Evolutionary conservation across 1,140 invertebrate genomes (phyloP).

Genomic region (Panagrolaimus sp.): DNA sequence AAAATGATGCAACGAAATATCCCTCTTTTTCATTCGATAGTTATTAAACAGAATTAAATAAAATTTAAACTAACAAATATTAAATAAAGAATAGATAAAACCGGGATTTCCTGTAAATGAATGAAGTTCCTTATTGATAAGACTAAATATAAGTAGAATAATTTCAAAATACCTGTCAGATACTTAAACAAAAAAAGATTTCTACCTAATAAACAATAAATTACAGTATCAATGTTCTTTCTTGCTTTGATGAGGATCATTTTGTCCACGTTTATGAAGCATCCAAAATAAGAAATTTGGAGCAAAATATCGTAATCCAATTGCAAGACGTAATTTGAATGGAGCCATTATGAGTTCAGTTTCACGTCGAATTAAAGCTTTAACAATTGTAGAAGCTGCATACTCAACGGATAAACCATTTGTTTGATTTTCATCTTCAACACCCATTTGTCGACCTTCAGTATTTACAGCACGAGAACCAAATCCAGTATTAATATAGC

Average conservation of each 20-base stretch:
- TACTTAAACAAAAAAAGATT: too few relatives aligned
- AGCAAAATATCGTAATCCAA: conserved; percentile 4
- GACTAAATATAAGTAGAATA: too few relatives aligned
- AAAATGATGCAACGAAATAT: too few relatives aligned
- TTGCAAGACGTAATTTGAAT: neutral
- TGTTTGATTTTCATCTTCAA: conserved; percentile 42
- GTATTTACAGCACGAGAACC: conserved; percentile 32
- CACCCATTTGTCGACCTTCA: conserved; percentile 28
- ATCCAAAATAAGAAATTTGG: conserved; percentile 16
- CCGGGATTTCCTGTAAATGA: too few relatives aligned
- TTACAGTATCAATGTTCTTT: too few relatives aligned
- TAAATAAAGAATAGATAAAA: too few relatives aligned
- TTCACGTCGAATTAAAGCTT: neutral
- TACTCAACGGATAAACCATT: conserved; percentile 20
- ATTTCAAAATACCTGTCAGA: too few relatives aligned
- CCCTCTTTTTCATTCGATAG: too few relatives aligned
- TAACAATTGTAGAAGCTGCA: neutral
- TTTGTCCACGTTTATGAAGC: conserved; percentile 2
- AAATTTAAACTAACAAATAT: too few relatives aligned
- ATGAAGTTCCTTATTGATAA: too few relatives aligned
- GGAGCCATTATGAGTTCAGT: conserved; percentile 17
- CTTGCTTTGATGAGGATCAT: neutral
- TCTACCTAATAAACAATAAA: too few relatives aligned
- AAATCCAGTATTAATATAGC: conserved; percentile 43
- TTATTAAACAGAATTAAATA: too few relatives aligned